Base-by-base conservation (phyloP, 2,797 vertebrate genomes). In the Falco biarmicus region DNA sequence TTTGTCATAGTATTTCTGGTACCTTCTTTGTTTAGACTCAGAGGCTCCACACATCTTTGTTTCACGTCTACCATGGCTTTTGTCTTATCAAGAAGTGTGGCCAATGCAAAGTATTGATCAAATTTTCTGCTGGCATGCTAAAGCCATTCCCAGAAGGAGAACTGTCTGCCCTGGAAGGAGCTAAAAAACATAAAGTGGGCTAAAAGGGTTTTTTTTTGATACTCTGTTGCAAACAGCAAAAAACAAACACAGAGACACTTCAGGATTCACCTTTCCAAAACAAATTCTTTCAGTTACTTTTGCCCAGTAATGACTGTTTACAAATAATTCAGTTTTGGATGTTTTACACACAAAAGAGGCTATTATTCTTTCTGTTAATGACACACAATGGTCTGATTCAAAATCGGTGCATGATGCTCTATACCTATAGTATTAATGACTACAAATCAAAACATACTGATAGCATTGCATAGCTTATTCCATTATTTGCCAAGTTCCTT, bases 61-160 rank as follows among this genome's bases (percentile, higher is more conserved):
- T 90, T 89, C 50, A 39, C 61, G 77, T 43, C 57, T 70, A 15
- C 20, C 0, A 3, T 57, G 70, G 16, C 13, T 92, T 91, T 85
- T 87, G 11, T 75, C 57, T 81, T 91, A 87, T 43, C 32, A 71
- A 95, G 79, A 89, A 91, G 53, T n/a, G 5, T 81, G 63, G 39
- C 70, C 80, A 88, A 28, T 47, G 26, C 5, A 86, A 94, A 66
- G 25, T 43, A 69, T 32, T 65, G 22, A 60, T 76, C 39, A 91
- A 18, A 59, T 92, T 86, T 93, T 92, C 65, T 92, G 79, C 73
- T 76, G 86, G 83, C 45, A 56, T 78, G 56, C 32, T 85, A 57
- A 94, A 82, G 54, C 15, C 47, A 26, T 80, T 89, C 50, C 37
- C 41, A 68, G 53, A 69, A 93, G 57, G 25, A 87, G 48, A 74